These are phyloP conservation scores for Ostrea denselamellosa DNA, from an alignment of 1,140 invertebrate genomes.

Conservation along the genomic window DNA sequence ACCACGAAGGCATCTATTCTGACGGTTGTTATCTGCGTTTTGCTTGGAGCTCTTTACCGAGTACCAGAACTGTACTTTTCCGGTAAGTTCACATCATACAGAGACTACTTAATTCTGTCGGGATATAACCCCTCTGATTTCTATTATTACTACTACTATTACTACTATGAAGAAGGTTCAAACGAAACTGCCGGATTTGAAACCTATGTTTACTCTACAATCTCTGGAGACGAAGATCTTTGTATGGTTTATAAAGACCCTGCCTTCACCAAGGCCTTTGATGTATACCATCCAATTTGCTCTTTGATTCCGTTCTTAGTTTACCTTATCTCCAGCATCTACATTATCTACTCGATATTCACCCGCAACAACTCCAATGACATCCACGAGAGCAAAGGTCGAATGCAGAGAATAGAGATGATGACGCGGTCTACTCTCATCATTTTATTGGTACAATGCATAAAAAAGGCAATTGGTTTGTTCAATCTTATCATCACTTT, in stretches of 20 bases:
- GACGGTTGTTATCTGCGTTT: conserved; percentile 7
- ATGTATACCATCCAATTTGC: conserved; percentile 7
- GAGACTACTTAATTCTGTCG: neutral
- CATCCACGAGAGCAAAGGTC: conserved; percentile 37
- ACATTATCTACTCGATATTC: conserved; percentile 15
- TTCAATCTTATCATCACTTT: conserved; percentile 3
- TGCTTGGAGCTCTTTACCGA: conserved; percentile 2
- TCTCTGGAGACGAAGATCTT: conserved; percentile 3
- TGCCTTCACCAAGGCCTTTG: neutral
- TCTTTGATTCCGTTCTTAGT: neutral
- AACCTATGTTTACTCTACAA: conserved; percentile 31
- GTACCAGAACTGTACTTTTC: neutral
- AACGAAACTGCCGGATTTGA: neutral
- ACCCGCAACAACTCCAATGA: conserved; percentile 2
- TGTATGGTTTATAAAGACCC: conserved; percentile 6
- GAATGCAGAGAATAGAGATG: conserved; percentile 19
- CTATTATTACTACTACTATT: conserved; percentile 44
- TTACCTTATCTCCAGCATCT: neutral
- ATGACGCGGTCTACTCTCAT: conserved; percentile 28
- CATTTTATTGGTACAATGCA: conserved; percentile 10
- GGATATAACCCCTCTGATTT: conserved; percentile 7
- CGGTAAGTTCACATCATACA: neutral
- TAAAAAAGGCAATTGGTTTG: neutral
- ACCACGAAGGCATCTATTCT: conserved; percentile 30
- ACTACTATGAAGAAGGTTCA: conserved; percentile 18